Base-by-base conservation (phyloP, 1,140 invertebrate genomes). In the Trachymyrmex septentrionalis region DNA sequence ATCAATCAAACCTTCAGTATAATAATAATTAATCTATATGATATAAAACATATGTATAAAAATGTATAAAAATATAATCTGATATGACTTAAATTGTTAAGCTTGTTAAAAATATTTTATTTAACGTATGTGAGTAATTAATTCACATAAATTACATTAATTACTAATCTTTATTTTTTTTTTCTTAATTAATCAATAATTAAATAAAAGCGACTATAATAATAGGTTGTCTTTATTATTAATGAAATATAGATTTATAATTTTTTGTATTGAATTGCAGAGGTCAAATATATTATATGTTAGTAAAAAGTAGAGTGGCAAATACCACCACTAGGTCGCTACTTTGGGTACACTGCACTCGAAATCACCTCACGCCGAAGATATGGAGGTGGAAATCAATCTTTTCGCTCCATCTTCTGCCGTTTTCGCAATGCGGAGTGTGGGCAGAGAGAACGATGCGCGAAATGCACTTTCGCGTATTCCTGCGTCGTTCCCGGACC, bases 401-500 rank as follows among this genome's bases (percentile, higher is more conserved):
- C 44, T 50, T 50, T 57, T 69, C 81, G 38, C 34, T 88, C 34
- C 27, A 50, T 86, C 75, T 80, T 57, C 44, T 59, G 30, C 50
- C 30, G 38, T 27, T 59, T 57, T 50, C 77, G 66, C 57, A 67
- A 73, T 38, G 59, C 7, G 19, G 50, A 24, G 19, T 21, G 44
- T n/a, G 21, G 80, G 10, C 7, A 38, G 44, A 21, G 55, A 59
- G 44, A 50, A 63, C 86, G 87, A 78, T 84, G 88, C 84, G 63
- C 86, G 71, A 86, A 89, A 90, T 89, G 87, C 77, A 90, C 87
- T 89, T 80, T 69, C 75, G 76, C 76, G 85, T 78, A 86, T 86
- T 86, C 85, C 48, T 64, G 66, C 85, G 64, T 69, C 75, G 34
- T 76, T 63, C 63, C 38, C 38, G 30, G 50, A 73, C 81, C 75